phyloP scores from a whole-genome alignment of 2,113 vertebrate species.

The Salvelinus namaycush region DNA sequence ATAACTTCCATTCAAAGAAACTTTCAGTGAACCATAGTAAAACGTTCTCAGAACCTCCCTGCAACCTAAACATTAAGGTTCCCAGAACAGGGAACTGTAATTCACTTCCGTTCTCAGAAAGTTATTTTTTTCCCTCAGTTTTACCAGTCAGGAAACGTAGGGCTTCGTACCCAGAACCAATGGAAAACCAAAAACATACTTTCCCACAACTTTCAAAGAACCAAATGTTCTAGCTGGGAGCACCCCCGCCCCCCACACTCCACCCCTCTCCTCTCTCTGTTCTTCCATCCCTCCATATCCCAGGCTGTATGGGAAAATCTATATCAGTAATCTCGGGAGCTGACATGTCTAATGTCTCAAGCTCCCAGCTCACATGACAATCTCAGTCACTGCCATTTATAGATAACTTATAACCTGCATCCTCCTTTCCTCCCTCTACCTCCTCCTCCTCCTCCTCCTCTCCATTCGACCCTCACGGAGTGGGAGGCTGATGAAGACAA shows the following conservation, averaged over 20 bases:
- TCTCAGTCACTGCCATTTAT: constrained; percentile 44
- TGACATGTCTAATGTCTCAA: constrained; percentile 28
- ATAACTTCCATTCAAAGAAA: too few species aligned
- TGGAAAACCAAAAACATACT: too few species aligned
- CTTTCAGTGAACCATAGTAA: too few species aligned
- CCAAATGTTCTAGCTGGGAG: background rate
- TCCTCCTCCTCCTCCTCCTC: constrained; percentile 1
- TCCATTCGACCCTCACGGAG: constrained; percentile 29
- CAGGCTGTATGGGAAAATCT: background rate
- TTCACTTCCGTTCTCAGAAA: too few species aligned
- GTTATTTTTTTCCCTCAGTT: too few species aligned
- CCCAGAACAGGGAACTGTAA: too few species aligned
- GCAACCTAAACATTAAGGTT: too few species aligned
- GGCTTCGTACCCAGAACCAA: too few species aligned
- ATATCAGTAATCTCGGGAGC: background rate
- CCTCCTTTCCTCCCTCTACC: constrained; percentile 23
- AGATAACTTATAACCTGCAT: constrained; percentile 56
- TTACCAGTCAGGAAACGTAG: too few species aligned
- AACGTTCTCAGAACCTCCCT: too few species aligned
- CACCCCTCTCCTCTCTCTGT: constrained; percentile 8
- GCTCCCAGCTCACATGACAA: constrained; percentile 32
- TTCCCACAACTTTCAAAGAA: too few species aligned
- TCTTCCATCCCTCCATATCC: background rate
- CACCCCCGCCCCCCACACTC: background rate
- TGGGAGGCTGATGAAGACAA: constrained; percentile 57